Conservation (phyloP, 2,797 vertebrate species). For the Rhinogobio ventralis region DNA sequence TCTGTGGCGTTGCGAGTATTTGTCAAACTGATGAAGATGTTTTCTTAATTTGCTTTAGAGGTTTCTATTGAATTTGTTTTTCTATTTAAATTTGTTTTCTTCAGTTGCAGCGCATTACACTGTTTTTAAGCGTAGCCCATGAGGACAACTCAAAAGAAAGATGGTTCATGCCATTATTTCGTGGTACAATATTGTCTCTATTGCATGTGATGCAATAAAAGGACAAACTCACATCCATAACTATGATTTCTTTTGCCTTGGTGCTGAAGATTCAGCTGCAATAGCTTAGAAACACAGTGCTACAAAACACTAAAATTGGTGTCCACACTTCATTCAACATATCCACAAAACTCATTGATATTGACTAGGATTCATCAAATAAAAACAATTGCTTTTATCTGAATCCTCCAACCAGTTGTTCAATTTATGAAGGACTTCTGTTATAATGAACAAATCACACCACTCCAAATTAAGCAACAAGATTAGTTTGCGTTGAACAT, state of each 20-base stretch:
- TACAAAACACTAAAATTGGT: slow-evolving; percentile 6
- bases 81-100: neutral
- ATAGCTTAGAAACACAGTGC: neutral
- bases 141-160: slow-evolving; percentile 9
- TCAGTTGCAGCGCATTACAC: neutral
- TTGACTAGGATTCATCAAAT: slow-evolving; percentile 13
- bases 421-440: slow-evolving; percentile 12
- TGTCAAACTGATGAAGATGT: neutral
- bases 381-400: neutral
- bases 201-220: slow-evolving; percentile 4
- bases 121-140: neutral
- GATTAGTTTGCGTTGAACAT: neutral
- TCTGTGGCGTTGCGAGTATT: neutral
- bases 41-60: no score
- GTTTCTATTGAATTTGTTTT: no score
- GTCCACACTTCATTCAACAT: slow-evolving; percentile 28
- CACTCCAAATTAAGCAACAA: neutral
- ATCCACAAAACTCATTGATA: slow-evolving; percentile 23
- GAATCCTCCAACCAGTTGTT: slow-evolving; percentile 19
- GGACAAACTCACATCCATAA: neutral
- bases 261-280: neutral
- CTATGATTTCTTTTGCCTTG: neutral
- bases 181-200: neutral
- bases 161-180: neutral
- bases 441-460: neutral